Evolutionary conservation across 2,797 vertebrate genomes (phyloP).

Genomic region (Chrosomus eos): DNA sequence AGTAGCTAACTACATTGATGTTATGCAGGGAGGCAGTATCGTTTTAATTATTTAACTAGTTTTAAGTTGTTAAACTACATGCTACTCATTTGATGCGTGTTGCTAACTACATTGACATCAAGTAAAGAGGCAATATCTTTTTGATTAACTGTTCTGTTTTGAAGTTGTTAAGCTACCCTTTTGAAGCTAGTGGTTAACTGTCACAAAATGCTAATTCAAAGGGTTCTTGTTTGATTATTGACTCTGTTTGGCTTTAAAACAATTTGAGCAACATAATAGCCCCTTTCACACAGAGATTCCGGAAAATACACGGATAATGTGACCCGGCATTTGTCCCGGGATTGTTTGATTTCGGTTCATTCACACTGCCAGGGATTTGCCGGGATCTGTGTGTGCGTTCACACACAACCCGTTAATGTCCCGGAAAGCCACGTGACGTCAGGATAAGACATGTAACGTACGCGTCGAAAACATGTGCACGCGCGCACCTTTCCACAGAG

Average conservation of each 20-base stretch:
- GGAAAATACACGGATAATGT: too few relatives aligned
- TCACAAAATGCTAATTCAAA: not conserved
- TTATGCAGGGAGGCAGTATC: not conserved
- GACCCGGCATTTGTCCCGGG: too few relatives aligned
- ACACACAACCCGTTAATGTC: too few relatives aligned
- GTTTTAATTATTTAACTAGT: not conserved
- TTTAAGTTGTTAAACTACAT: not conserved
- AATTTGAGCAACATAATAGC: not conserved
- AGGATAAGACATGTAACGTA: too few relatives aligned
- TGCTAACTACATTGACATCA: not conserved
- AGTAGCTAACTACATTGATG: not conserved
- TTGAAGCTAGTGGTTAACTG: not conserved
- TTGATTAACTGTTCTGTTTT: not conserved
- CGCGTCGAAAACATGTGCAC: too few relatives aligned
- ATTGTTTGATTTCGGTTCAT: too few relatives aligned
- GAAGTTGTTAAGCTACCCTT: not conserved
- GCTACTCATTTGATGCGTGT: not conserved
- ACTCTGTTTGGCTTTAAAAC: not conserved
- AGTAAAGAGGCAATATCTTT: not conserved
- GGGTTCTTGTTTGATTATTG: not conserved
- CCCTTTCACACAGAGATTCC: too few relatives aligned
- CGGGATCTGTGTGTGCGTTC: too few relatives aligned
- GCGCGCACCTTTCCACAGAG: too few relatives aligned
- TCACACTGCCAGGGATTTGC: too few relatives aligned
- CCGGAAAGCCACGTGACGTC: too few relatives aligned